These are phyloP conservation scores for Aporophyla nigra DNA, from an alignment of 2,888 invertebrate genomes.

Conservation along the genomic window DNA sequence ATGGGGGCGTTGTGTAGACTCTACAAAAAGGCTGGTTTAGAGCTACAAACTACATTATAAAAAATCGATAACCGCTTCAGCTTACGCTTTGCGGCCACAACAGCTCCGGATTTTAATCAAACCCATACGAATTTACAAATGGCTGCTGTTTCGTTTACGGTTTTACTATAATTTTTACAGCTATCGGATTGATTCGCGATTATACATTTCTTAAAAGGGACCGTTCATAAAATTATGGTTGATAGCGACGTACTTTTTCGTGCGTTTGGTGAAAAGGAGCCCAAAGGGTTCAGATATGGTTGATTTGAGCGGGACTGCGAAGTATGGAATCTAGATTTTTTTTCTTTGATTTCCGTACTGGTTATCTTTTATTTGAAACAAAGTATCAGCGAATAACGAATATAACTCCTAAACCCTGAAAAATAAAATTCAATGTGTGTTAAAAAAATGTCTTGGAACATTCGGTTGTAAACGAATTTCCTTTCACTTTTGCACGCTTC, in stretches of 20 bases:
- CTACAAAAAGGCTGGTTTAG: too few species aligned
- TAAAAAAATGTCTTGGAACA: too few species aligned
- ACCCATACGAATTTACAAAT: conserved; percentile 65
- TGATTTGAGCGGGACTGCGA: not conserved
- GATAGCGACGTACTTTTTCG: not conserved
- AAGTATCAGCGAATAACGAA: too few species aligned
- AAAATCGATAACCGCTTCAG: conserved; percentile 4
- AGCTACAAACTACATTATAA: not conserved
- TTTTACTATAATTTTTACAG: conserved; percentile 49
- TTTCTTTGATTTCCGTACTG: not conserved
- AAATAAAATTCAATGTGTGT: too few species aligned
- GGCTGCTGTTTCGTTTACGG: conserved; percentile 43
- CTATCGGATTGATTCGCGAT: conserved; percentile 31
- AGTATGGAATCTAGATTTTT: not conserved
- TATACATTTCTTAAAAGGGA: conserved; percentile 6
- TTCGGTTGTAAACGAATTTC: too few species aligned
- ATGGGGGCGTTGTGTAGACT: too few species aligned
- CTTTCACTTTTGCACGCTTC: too few species aligned
- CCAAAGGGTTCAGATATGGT: not conserved
- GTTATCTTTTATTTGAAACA: too few species aligned
- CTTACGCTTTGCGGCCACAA: not conserved
- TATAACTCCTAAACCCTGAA: too few species aligned
- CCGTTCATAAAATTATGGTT: not conserved
- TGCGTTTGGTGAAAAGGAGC: not conserved
- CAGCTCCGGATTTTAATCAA: conserved; percentile 66